Percentiles rank a stretch among this genome's conserved stretches.
phyloP scores from a whole-genome alignment of 2,888 invertebrate species.

The Phaedon cochleariae region DNA sequence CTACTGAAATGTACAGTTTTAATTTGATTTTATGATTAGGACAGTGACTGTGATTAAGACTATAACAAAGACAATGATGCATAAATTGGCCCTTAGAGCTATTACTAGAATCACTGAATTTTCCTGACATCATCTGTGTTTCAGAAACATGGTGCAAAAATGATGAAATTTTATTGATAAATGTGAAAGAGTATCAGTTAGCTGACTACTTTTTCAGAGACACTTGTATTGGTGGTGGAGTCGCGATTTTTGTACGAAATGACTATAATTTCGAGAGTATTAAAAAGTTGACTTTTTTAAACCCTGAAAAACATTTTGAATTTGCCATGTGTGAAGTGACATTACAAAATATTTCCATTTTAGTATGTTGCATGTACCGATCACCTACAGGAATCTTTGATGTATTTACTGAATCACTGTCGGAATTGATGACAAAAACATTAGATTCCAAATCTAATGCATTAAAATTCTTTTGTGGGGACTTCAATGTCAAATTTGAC shows the following conservation, averaged over 20 bases:
- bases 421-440: conserved; percentile 4
- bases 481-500: no score
- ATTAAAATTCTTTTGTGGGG: not conserved
- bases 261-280: not conserved
- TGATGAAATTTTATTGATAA: not conserved
- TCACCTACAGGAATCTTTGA: conserved; percentile 3
- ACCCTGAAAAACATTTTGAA: no score
- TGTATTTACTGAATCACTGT: conserved; percentile 1
- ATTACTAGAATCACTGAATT: not conserved
- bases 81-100: no score
- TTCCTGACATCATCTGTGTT: not conserved
- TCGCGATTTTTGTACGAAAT: conserved; percentile 7
- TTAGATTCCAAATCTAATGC: conserved; percentile 6
- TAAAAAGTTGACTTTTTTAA: no score
- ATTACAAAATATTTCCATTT: not conserved
- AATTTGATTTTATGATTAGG: no score
- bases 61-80: no score
- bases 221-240: conserved; percentile 1
- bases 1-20: no score
- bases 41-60: no score
- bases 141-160: not conserved
- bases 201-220: not conserved
- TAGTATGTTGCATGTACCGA: not conserved
- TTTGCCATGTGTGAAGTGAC: conserved; percentile 1
- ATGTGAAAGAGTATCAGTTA: conserved; percentile 1